Conservation (phyloP, 2,888 invertebrate genomes). For the Aphrophora alni region DNA sequence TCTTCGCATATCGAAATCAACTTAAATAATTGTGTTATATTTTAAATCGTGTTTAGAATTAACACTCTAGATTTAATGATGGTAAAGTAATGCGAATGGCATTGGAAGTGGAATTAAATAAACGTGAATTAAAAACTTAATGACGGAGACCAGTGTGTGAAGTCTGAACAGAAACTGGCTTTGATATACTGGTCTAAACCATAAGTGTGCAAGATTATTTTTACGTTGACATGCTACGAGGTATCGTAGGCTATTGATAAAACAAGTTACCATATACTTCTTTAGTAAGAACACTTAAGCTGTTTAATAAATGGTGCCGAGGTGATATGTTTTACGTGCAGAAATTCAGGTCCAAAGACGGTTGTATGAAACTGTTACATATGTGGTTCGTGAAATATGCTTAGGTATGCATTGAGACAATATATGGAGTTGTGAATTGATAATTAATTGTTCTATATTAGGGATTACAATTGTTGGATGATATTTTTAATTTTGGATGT, state of each 20-base stretch:
- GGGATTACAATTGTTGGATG: too few species aligned
- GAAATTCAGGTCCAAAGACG: not conserved
- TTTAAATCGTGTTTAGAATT: not conserved
- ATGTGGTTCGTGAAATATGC: too few species aligned
- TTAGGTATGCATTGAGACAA: too few species aligned
- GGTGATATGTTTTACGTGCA: not conserved
- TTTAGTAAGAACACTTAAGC: not conserved
- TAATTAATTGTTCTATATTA: too few species aligned
- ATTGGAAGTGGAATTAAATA: too few species aligned
- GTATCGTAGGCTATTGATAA: not conserved
- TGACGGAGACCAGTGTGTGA: not conserved
- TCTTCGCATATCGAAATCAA: not conserved
- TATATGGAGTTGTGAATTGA: too few species aligned
- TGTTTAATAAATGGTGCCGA: not conserved
- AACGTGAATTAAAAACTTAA: not conserved
- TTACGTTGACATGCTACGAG: not conserved
- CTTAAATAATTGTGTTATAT: not conserved
- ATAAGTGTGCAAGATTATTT: not conserved
- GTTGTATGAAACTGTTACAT: too few species aligned
- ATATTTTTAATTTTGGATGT: too few species aligned
- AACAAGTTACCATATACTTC: not conserved
- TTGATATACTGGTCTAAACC: not conserved
- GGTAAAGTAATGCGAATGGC: too few species aligned
- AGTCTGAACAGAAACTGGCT: not conserved
- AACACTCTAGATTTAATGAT: not conserved